Evolutionary conservation across 2,113 vertebrate genomes (phyloP).

Genomic region (Progne subis): DNA sequence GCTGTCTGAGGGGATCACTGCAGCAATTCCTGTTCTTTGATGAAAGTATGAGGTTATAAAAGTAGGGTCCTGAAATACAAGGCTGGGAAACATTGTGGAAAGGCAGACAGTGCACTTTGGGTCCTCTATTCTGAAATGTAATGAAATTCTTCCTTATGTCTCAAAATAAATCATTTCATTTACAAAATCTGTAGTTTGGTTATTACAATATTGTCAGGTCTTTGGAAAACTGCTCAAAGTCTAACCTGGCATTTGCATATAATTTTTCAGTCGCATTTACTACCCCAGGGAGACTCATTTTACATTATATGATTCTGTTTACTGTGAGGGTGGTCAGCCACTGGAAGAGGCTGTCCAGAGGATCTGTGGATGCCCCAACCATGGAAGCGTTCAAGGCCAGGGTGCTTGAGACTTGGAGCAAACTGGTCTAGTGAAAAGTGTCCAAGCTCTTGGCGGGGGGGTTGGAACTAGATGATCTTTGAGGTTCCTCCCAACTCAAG

Average conservation of each 20-base stretch:
- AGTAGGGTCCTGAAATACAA: neutral
- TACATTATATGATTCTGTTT: neutral
- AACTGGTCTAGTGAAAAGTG: neutral
- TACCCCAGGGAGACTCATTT: neutral
- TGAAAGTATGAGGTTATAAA: neutral
- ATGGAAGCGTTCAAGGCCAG: neutral
- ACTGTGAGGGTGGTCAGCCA: neutral
- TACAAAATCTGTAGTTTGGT: neutral
- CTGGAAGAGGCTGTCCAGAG: neutral
- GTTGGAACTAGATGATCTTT: neutral
- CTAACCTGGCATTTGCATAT: neutral
- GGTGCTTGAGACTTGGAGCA: neutral
- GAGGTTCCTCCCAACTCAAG: neutral
- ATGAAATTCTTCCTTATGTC: neutral
- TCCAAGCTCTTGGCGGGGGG: neutral
- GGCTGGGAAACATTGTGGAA: neutral
- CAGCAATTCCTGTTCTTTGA: neutral
- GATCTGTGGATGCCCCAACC: fast-evolving
- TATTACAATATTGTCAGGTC: neutral
- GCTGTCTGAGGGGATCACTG: neutral
- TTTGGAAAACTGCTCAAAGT: neutral
- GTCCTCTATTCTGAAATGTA: neutral
- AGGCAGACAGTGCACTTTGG: neutral
- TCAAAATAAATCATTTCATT: neutral
- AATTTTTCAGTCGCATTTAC: neutral